Conservation (phyloP, 2,113 vertebrate genomes). For the Phycodurus eques region DNA sequence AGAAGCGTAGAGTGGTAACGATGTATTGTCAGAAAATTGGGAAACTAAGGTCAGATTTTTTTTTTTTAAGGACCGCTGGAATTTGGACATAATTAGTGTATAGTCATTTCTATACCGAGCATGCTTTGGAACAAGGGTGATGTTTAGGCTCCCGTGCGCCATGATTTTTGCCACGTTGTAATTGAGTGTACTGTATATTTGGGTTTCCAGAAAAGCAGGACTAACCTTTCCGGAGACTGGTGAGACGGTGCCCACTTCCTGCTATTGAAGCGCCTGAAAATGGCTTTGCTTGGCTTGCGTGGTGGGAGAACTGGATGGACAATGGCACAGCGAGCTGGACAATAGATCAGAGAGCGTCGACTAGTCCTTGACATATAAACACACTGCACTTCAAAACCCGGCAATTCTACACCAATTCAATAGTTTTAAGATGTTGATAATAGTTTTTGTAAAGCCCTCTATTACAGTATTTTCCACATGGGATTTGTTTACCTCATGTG, state of each 20-base stretch:
- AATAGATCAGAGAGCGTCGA: conserved; percentile 41
- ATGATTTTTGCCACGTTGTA: background rate
- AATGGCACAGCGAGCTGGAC: conserved; percentile 57
- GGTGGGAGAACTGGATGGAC: conserved; percentile 62
- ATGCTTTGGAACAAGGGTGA: background rate
- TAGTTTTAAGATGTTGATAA: conserved; percentile 4
- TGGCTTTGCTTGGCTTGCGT: conserved; percentile 41
- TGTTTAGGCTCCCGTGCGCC: background rate
- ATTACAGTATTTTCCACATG: background rate
- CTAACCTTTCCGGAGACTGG: conserved; percentile 30
- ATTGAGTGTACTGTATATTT: conserved; percentile 29
- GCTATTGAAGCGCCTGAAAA: conserved; percentile 63
- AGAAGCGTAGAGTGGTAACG: no score
- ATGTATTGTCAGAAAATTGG: no score
- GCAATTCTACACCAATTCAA: conserved; percentile 11
- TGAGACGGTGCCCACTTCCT: conserved; percentile 66
- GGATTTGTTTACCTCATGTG: background rate
- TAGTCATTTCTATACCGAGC: background rate
- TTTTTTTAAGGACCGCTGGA: background rate
- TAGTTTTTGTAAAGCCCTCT: background rate
- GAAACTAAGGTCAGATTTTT: no score
- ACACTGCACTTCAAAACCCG: conserved; percentile 9
- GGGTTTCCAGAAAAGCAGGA: conserved; percentile 7
- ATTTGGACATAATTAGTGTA: background rate
- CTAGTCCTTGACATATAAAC: conserved; percentile 33